Evolutionary conservation across 1,140 invertebrate species (phyloP), one percentile per base, ranked within the genome.

Genomic region (Neuroterus valhalla): DNA sequence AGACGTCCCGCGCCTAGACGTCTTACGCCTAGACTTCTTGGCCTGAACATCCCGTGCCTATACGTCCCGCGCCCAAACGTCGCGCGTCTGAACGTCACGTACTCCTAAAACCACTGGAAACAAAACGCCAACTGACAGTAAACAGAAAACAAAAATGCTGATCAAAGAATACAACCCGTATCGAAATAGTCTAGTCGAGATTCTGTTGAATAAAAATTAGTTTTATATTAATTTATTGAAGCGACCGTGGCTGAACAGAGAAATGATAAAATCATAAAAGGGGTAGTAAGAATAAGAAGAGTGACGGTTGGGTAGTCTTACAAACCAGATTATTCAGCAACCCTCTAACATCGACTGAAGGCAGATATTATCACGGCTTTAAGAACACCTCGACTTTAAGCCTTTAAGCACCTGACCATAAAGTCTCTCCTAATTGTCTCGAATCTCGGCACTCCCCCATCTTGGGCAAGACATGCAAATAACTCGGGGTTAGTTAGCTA

Each of bases 401-500:
- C 88, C 85, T 89, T 88, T 89, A 87, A 89, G 83, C 86, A 89
- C 85, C 84, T 88, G 88, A 84, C 85, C 86, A 85, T 89, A 86
- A 88, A 87, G 84, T 86, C 82, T 79, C 71, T 82, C 78, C 84
- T 88, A 89, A 89, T 88, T 88, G 88, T 89, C 86, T 83, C 82
- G 83, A 89, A 89, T 89, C 87, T 86, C 84, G 79, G 81, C 82
- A 79, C 80, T 85, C 87, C 86, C 87, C 83, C 85, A 83, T 66
- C 78, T 79, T 62, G 80, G 78, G 84, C 79, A 84, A 84, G 85
- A 88, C 87, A 89, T 89, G 88, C 88, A 89, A 89, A 89, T 89
- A 89, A 87, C 88, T 87, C 85, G 86, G 88, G 87, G 88, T 89
- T 89, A 89, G 88, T 89, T 89, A 89, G 87, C 87, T 89, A 89